Base-by-base conservation (phyloP, 2,113 vertebrate species). In the Vulpes ferrilata region DNA sequence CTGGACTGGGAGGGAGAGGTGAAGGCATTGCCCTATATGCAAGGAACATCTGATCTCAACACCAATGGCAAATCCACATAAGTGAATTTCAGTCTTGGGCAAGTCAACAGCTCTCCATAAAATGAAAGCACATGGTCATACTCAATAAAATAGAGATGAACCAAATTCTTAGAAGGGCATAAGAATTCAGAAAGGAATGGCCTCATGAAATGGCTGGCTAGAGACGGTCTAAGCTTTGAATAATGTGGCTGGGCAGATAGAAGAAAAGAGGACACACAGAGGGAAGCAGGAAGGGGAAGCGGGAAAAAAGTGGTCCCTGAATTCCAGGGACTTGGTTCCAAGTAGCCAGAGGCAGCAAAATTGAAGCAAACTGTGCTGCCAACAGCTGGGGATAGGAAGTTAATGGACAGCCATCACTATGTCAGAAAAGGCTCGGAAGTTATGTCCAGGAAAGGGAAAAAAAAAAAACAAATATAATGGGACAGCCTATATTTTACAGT, bases 341-440 rank as follows among this genome's bases (percentile, higher is more conserved):
- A 82, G 69, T 6, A 55, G 57, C 80, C 83, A 60, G 62, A 92
- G 80, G 91, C 67, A 71, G 87, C 87, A 78, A 98, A 93, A 93
- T 15, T 20, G 78, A 97, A 97, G 84, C 69, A 85, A 88, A 83
- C 7, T 59, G 64, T 96, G 60, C 90, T 96, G 94, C 95, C 97
- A 98, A 65, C 20, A 95, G 57, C 3, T 82, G 85, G 30, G 35
- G 35, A 96, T 80, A 94, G 98, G 97, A 96, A 96, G 38, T n/a
- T 35, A 23, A 55, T 92, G 55, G 59, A 80, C 6, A 76, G 67
- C 73, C 67, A 80, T 35, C 5, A 17, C 55, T 69, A 4, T 78
- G 76, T 74, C 96, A 91, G 78, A 67, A 90, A 86, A 97, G 51
- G 20, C 30, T 69, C 30, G 11, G 27, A 94, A 87, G 82, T 83